Conservation (phyloP, 1,140 invertebrate species). For the Solen grandis region DNA sequence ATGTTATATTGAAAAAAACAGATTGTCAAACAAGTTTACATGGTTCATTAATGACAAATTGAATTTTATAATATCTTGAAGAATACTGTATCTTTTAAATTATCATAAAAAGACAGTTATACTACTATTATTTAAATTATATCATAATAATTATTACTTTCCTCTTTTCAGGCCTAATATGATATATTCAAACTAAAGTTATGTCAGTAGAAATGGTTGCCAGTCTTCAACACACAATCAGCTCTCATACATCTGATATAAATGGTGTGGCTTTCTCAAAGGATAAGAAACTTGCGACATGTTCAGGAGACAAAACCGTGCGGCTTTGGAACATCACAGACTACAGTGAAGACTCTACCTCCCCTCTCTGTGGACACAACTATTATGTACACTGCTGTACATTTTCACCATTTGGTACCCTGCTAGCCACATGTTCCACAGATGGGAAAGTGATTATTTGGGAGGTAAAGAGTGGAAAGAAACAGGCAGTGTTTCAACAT, state of each 20-base stretch:
- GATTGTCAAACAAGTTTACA: no score
- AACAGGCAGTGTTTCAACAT: conserved; percentile 85
- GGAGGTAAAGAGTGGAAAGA: conserved; percentile 85
- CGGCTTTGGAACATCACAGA: conserved; percentile 77
- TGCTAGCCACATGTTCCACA: conserved; percentile 87
- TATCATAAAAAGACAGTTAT: no score
- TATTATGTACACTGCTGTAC: conserved; percentile 82
- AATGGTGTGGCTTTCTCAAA: conserved; percentile 81
- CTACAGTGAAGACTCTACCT: conserved; percentile 75
- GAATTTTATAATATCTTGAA: no score
- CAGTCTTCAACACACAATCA: conserved; percentile 72
- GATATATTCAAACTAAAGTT: background rate
- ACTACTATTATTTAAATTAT: no score
- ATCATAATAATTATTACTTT: no score
- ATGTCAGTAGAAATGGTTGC: conserved; percentile 52
- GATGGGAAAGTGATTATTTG: conserved; percentile 88
- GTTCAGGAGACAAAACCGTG: conserved; percentile 81
- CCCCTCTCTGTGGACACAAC: conserved; percentile 80
- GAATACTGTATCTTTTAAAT: no score
- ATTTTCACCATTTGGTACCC: conserved; percentile 87
- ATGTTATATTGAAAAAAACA: no score
- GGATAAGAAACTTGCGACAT: conserved; percentile 74
- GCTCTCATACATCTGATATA: conserved; percentile 85
- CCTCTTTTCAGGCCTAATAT: conserved; percentile 10
- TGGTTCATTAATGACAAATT: no score